Evolutionary conservation across 2,797 vertebrate genomes (phyloP).

Genomic region (Alauda arvensis): DNA sequence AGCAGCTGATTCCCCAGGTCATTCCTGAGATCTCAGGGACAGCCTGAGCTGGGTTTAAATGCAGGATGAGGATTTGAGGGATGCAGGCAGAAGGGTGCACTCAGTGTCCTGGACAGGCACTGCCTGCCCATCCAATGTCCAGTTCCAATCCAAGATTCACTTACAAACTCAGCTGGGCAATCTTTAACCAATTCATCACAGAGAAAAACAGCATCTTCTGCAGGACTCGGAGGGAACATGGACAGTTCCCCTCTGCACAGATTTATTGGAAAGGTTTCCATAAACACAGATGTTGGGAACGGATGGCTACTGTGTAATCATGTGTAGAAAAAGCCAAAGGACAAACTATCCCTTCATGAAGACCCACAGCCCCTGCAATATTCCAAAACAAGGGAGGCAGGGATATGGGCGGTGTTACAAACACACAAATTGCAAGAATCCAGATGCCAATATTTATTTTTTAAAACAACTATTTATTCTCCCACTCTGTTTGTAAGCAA

Average conservation of each 20-base stretch:
- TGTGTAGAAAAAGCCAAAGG: slow-evolving; percentile 47
- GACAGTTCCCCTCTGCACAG: slow-evolving; percentile 46
- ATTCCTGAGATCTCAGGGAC: background rate
- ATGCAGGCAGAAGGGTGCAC: background rate
- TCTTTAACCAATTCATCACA: background rate
- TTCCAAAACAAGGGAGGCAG: slow-evolving; percentile 31
- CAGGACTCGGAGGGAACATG: background rate
- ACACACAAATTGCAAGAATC: background rate
- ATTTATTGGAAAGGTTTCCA: slow-evolving; percentile 54
- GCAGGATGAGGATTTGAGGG: background rate
- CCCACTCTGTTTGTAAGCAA: background rate
- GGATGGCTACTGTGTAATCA: slow-evolving; percentile 65
- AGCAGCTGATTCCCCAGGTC: background rate
- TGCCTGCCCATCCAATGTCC: background rate
- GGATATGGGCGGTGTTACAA: background rate
- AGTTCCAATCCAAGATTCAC: background rate
- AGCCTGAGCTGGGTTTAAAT: background rate
- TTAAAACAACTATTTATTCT: background rate
- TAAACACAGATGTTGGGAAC: slow-evolving; percentile 66
- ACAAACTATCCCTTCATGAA: slow-evolving; percentile 45
- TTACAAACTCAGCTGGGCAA: background rate
- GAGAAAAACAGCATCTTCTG: background rate
- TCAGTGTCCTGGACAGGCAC: background rate
- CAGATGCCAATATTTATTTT: background rate
- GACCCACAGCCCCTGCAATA: slow-evolving; percentile 1